Evolutionary conservation across 1,140 invertebrate genomes (phyloP), one percentile per base, ranked within the genome.

Genomic region (Calephelis nemesis): DNA sequence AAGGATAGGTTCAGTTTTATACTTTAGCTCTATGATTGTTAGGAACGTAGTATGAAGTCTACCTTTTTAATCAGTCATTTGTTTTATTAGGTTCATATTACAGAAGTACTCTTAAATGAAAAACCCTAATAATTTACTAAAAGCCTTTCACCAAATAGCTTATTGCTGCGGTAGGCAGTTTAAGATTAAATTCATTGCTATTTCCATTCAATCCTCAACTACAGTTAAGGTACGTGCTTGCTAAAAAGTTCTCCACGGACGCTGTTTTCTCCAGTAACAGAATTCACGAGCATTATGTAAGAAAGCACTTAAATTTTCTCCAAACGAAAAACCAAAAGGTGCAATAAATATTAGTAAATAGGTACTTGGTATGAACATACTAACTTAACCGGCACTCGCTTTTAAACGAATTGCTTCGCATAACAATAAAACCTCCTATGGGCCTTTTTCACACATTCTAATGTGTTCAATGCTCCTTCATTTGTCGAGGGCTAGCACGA

Each of bases 401-500:
- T 91, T 91, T 91, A 91, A 91, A 89, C 83, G 85, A 89, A 91
- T 91, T 89, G 88, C 85, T 83, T 79, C 78, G 81, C 81, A 87
- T 89, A 91, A 91, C 86, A 91, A 91, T 89, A 89, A 91, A 89
- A 91, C 79, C 79, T 79, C 74, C 76, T 83, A 84, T 84, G 78
- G 82, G 83, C 79, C 81, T 84, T 89, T n/a, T 89, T 87, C 86
- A 87, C 88, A 89, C 87, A 88, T 90, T 88, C 84, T 88, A 87
- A 88, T 88, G 82, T 87, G 83, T 82, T 77, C 81, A 88, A 87
- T 82, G 82, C 82, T 84, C 88, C 85, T 90, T 89, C 87, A 89
- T 89, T 90, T 90, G 86, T 86, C 78, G 85, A 78, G 78, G 88
- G 86, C 85, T 78, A 83, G 84, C 87, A 88, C 85, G 86, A 78